These are phyloP conservation scores for Heterotilapia buettikoferi DNA, from an alignment of 2,113 vertebrate genomes.

Conservation along the genomic window DNA sequence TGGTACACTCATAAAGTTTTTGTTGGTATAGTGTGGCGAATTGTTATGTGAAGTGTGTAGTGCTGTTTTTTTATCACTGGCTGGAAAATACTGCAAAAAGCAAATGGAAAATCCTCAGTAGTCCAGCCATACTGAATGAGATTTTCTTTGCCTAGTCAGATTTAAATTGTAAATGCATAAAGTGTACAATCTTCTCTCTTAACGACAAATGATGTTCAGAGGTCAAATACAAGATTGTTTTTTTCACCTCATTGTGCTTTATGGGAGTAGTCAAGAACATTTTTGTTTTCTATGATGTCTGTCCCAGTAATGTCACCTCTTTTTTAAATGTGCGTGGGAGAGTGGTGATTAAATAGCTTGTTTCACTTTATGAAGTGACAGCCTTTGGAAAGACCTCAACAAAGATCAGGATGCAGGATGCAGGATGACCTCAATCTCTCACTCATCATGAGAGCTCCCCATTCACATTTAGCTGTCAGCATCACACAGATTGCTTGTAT, in stretches of 20 bases:
- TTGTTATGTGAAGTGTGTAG: background rate
- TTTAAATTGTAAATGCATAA: background rate
- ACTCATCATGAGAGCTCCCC: constrained; percentile 23
- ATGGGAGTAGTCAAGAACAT: background rate
- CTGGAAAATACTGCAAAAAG: background rate
- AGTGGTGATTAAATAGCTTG: constrained; percentile 34
- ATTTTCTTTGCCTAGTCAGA: background rate
- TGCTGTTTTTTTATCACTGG: background rate
- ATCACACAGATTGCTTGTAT: background rate
- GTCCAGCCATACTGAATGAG: background rate
- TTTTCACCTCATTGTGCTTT: background rate
- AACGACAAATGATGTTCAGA: background rate
- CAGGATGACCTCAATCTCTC: constrained; percentile 66
- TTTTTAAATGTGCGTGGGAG: background rate
- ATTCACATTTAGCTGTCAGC: constrained; percentile 1
- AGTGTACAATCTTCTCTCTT: background rate
- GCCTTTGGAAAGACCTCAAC: constrained; percentile 19
- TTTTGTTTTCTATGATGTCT: constrained; percentile 14
- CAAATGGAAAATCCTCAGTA: background rate
- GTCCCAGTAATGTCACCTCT: constrained; percentile 45
- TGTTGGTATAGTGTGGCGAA: background rate
- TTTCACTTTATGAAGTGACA: constrained; percentile 13
- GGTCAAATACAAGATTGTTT: background rate
- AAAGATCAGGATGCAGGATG: constrained; percentile 44
- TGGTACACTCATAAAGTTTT: background rate